Base-by-base conservation (phyloP, 1,140 invertebrate genomes). In the Scylla paramamosain region DNA sequence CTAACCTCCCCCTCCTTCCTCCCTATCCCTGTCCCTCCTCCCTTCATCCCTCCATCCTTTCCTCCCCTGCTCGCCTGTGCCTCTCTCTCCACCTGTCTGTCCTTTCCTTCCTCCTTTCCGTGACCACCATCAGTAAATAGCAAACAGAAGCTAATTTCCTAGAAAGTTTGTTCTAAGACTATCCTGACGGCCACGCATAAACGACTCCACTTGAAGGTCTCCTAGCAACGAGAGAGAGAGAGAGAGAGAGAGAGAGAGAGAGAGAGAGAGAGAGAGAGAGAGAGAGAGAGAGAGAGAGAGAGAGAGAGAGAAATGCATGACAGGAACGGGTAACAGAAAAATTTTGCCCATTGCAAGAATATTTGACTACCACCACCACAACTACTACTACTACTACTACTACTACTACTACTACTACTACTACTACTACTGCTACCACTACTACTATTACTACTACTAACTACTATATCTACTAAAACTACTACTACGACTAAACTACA, bases 151-250 rank as follows among this genome's bases (percentile, higher is more conserved):
- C 82, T 93, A 93, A 93, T 93, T 93, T 93, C 45, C 83, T 45
- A 93, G 83, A 87, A 93, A 93, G 92, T 83, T 59, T 87, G 82
- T 93, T 87, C 86, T 46, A 93, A 93, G 87, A 93, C 92, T 93
- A 93, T 93, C 92, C 86, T 87, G 83, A 48, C 92, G 29, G 83
- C 83, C 82, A 31, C 4, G 59, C 92, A 87, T 93, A 93, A 93
- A 93, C 84, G 52, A 86, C 92, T 87, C 83, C 83, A 46, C 6
- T 48, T 4, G 31, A 52, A 46, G 88, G 31, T 10, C 45, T n/a
- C n/a, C 25, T 39, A 31, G 4, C 45, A 46, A 46, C 45, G 67
- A 77, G 12, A 77, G 16, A n/a, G 20, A 77, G 25, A 77, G 67
- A n/a, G 25, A 77, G 20, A n/a, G 25, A 25, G 67, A 77, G 20